Base-by-base conservation (phyloP, 2,113 vertebrate genomes). In the Anguilla japonica region DNA sequence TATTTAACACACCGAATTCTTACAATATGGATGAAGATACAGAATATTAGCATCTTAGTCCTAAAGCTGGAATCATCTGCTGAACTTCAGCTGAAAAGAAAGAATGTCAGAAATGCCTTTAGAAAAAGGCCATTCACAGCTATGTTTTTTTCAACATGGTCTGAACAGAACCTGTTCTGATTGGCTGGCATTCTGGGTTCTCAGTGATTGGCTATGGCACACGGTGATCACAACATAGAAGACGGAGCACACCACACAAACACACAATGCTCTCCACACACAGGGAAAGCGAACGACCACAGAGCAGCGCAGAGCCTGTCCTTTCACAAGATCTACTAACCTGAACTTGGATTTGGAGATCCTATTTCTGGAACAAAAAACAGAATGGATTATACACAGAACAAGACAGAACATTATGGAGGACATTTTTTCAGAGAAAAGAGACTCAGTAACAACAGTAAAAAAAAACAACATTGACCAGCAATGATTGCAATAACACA, bases 321-420 rank as follows among this genome's bases (percentile, higher is more conserved):
- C 93, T 39, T 79, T 92, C 88, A 40, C 53, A 86, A 89, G 82
- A 93, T 93, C 92, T 95, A 97, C 98, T 98, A 94, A 99, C 98
- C 98, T 99, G 95, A 99, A 99, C 94, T 99, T 99, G 88, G 98
- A 99, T 95, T 99, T 99, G 95, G 98, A 99, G 95, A 99, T 99
- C 94, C 97, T 97, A 96, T 98, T 98, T 96, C 98, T 99, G 97
- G 95, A 96, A 96, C 97, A 98, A 92, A 97, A 90, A 97, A 97
- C 94, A 97, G 90, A 96, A 95, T 93, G 94, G 95, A 95, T 96
- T 96, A 96, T 95, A 95, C 94, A 95, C 93, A 57, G 91, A 95
- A 94, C 92, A 91, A 83, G 95, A 96, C 95, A 92, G 85, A 83
- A 90, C 91, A 93, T 90, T 43, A 95, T 94, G 93, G 91, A 93